Percentiles rank a stretch among this genome's conserved stretches.
Conservation (phyloP, 2,888 invertebrate genomes). For the Dorcus parallelipipedus region DNA sequence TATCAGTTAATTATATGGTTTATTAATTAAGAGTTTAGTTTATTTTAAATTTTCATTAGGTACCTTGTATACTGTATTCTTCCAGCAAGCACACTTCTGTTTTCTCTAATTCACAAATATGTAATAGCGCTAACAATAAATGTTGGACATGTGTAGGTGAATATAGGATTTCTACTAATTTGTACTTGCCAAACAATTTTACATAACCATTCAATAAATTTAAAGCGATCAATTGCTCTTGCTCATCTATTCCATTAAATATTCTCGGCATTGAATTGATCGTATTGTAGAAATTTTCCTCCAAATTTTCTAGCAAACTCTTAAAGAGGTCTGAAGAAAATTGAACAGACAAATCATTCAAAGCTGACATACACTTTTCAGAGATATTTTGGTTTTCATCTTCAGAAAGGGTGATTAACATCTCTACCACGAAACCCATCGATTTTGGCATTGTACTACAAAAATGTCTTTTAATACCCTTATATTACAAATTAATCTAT, state of each 20-base stretch:
- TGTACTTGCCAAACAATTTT: slow-evolving; percentile 54
- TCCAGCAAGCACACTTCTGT: slow-evolving; percentile 53
- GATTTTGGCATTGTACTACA: slow-evolving; percentile 61
- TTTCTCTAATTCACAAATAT: slow-evolving; percentile 54
- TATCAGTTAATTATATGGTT: not conserved
- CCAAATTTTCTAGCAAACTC: slow-evolving; percentile 54
- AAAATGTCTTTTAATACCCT: slow-evolving; percentile 21
- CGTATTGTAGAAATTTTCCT: slow-evolving; percentile 59
- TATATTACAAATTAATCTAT: slow-evolving; percentile 1
- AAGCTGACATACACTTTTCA: slow-evolving; percentile 41
- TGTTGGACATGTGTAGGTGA: slow-evolving; percentile 54
- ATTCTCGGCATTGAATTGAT: slow-evolving; percentile 64
- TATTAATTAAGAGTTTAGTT: slow-evolving; percentile 1
- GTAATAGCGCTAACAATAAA: slow-evolving; percentile 56
- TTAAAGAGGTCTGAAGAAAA: slow-evolving; percentile 44
- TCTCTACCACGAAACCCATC: slow-evolving; percentile 61
- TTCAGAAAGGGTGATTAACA: slow-evolving; percentile 64
- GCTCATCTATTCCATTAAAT: slow-evolving; percentile 62
- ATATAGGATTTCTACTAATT: slow-evolving; percentile 57
- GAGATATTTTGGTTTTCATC: slow-evolving; percentile 60
- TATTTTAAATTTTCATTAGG: not conserved
- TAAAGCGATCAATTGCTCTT: slow-evolving; percentile 60
- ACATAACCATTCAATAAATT: slow-evolving; percentile 68
- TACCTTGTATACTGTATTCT: slow-evolving; percentile 50
- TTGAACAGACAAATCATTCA: slow-evolving; percentile 47